phyloP scores from a whole-genome alignment of 1,140 invertebrate genomes.

The Anoplolepis gracilipes region DNA sequence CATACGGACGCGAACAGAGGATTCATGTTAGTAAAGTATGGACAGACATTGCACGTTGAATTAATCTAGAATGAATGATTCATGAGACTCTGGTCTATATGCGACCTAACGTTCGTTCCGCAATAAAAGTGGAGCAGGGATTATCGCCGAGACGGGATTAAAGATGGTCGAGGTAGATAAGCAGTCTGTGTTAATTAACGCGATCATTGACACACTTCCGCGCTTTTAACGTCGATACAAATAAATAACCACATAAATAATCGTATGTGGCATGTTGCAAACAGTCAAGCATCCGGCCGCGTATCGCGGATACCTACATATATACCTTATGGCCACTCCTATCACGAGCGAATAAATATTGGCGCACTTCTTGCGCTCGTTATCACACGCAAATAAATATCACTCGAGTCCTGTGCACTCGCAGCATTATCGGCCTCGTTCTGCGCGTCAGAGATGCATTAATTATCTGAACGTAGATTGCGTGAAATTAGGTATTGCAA shows the following conservation, averaged over 20 bases:
- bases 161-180: not conserved
- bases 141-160: not conserved
- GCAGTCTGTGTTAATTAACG: slow-evolving; percentile 45
- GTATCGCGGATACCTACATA: not conserved
- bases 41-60: slow-evolving; percentile 27
- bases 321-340: not conserved
- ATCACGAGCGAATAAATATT: slow-evolving; percentile 56
- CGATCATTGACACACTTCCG: slow-evolving; percentile 11
- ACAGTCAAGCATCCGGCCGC: not conserved
- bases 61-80: slow-evolving; percentile 52
- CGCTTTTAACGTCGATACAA: not conserved
- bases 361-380: slow-evolving; percentile 34
- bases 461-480: slow-evolving; percentile 5
- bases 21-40: not conserved
- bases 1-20: not conserved
- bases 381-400: slow-evolving; percentile 21
- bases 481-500: not conserved
- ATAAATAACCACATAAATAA: slow-evolving; percentile 9
- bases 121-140: not conserved
- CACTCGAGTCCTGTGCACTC: slow-evolving; percentile 23
- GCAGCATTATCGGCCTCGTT: slow-evolving; percentile 21
- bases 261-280: not conserved
- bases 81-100: slow-evolving; percentile 22
- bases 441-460: slow-evolving; percentile 11
- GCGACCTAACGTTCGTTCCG: not conserved